Evolutionary conservation across 2,888 invertebrate species (phyloP), one percentile per base, ranked within the genome.

Genomic region (Drosophila mimetica): DNA sequence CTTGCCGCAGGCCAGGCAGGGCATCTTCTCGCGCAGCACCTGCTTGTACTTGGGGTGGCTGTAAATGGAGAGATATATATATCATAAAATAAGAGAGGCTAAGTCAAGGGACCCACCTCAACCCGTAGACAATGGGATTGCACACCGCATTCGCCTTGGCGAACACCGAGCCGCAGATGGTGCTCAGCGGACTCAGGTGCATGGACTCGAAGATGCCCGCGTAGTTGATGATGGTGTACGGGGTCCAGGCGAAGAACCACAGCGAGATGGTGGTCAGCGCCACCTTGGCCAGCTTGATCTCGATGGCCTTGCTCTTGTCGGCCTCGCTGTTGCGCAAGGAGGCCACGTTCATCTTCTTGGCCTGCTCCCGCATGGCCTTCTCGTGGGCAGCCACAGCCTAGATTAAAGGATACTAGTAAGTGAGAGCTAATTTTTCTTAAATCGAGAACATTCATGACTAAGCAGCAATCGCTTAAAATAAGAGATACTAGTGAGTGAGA

Each of bases 171-270:
- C 93, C 93, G 88, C 93, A 93, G 86, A 93, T 93, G 65, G 93
- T 93, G 74, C 92, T 91, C 65, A 93, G 86, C 36, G 93, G 93
- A 70, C 92, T 93, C 55, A 94, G 90, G 60, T 90, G 89, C 74
- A 91, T 88, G 22, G 92, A 90, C 70, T 92, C 91, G 74, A 93
- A 93, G 73, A 93, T 91, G 47, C 93, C 93, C 52, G 92, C 90
- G 75, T 92, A 92, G 71, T 93, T 93, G 60, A 94, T 92, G 44
- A 93, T 83, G 91, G 94, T 92, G 76, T 94, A 94, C 2, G 94
- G 94, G 9, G 94, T 93, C 95, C 95, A 95, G 14, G 95, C 94
- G 77, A 94, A 90, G 80, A 94, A 93, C 94, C 94, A 95, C 50
- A 95, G 88, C 0, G 93, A 92, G 71, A 95, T 93, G 63, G 94